Percentiles rank a stretch among this genome's conserved stretches.
phyloP scores from a whole-genome alignment of 1,140 invertebrate species.

The Ditylenchus dipsaci region DNA sequence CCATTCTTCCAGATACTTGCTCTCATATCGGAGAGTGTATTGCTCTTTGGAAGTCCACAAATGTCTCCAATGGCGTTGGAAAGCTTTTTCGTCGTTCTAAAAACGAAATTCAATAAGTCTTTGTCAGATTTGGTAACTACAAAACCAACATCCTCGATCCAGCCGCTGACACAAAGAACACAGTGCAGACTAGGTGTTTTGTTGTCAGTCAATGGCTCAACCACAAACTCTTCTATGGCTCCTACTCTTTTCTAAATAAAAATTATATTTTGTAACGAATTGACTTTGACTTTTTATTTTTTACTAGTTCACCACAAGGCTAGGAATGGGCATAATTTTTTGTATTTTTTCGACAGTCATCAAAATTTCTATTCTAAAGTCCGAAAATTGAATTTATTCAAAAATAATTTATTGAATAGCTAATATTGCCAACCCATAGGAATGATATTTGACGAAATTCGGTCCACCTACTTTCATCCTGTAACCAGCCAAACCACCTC shows the following conservation, averaged over 20 bases:
- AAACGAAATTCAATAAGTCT: conserved; percentile 3
- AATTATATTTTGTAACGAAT: conserved; percentile 29
- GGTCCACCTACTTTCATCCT: conserved; percentile 56
- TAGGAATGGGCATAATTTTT: too few species aligned
- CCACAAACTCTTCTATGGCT: conserved; percentile 61
- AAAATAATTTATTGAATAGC: too few species aligned
- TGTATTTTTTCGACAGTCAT: too few species aligned
- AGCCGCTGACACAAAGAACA: conserved; percentile 47
- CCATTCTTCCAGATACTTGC: conserved; percentile 64
- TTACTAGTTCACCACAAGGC: too few species aligned
- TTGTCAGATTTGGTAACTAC: too few species aligned
- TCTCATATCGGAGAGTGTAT: conserved; percentile 70
- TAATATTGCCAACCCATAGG: too few species aligned
- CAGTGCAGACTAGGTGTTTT: conserved; percentile 8
- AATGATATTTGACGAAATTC: too few species aligned
- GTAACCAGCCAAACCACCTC: conserved; percentile 61
- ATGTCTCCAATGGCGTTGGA: conserved; percentile 62
- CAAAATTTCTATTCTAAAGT: too few species aligned
- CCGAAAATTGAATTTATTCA: too few species aligned
- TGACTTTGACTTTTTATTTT: not conserved
- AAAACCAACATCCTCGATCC: conserved; percentile 46
- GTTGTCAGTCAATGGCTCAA: conserved; percentile 59
- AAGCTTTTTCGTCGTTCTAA: conserved; percentile 42
- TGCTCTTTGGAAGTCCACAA: conserved; percentile 68
- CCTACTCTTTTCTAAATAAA: conserved; percentile 58